phyloP scores from a whole-genome alignment of 2,888 invertebrate genomes.

The Phania funesta region DNA sequence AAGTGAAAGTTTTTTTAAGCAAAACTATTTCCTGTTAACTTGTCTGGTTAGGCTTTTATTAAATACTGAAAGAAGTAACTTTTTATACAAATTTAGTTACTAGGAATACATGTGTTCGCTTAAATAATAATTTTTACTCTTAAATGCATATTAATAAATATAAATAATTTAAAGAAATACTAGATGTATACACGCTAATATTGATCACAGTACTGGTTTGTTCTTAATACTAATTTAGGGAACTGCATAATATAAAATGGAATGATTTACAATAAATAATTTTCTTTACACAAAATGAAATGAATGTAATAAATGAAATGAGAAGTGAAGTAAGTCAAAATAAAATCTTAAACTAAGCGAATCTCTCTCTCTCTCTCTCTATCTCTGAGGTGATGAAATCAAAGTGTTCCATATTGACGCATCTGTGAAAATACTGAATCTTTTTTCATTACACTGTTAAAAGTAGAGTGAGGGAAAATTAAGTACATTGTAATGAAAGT shows the following conservation, averaged over 20 bases:
- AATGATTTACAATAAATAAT: conserved; percentile 29
- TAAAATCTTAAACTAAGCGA: too few relatives aligned
- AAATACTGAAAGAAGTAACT: too few relatives aligned
- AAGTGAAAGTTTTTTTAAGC: too few relatives aligned
- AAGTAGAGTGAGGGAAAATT: neutral
- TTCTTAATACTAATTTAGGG: conserved; percentile 33
- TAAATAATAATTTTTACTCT: neutral
- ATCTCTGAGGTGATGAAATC: too few relatives aligned
- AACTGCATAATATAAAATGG: neutral
- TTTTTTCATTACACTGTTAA: neutral
- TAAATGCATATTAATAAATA: conserved; percentile 7
- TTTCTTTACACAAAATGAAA: conserved; percentile 7
- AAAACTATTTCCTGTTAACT: too few relatives aligned
- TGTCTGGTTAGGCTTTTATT: too few relatives aligned
- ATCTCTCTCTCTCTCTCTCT: too few relatives aligned
- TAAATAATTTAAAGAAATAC: conserved; percentile 16
- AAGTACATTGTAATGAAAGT: conserved; percentile 5
- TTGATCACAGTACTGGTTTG: conserved; percentile 46
- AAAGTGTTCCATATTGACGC: too few relatives aligned
- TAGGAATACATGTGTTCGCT: neutral
- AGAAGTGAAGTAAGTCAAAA: neutral
- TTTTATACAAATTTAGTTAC: too few relatives aligned
- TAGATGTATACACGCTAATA: conserved; percentile 9
- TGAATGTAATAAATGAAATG: conserved; percentile 39
- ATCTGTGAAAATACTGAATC: too few relatives aligned